Evolutionary conservation across 2,888 invertebrate species (phyloP), one percentile per base, ranked within the genome.

Genomic region (Pyrrhia umbra): DNA sequence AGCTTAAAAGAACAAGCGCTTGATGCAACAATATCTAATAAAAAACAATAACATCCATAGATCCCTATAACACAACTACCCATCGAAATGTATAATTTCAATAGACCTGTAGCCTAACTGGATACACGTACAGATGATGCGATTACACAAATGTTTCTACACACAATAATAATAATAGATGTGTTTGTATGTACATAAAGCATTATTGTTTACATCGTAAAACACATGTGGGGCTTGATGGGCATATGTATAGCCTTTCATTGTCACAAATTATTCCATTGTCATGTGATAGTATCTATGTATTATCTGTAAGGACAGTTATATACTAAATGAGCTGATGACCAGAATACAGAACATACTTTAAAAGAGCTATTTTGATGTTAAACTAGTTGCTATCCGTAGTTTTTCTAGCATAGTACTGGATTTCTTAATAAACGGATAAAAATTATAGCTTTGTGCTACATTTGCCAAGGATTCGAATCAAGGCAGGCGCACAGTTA

Each of bases 261-360:
- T 78, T 84, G 85, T 84, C 67, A 72, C 72, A 68, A 79, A 85
- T 79, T 77, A 84, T 88, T 86, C 86, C 87, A 87, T 85, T 86
- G 86, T 87, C 68, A 70, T 59, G 55, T 68, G 78, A 79, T 77
- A 54, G 50, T 77, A 68, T 70, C 67, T 59, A 25, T 46, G 15
- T 46, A 6, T 69, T 79, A 74, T 77, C 72, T 66, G 51, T 58
- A 60, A 67, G 60, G 57, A 60, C 55, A 71, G 60, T 30, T 50
- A 58, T 72, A 58, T 57, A 43, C 43, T 63, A 60, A 77, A 62
- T 67, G 62, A 66, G 39, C 20, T 42, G 39, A 25, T 60, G 42
- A 55, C 46, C 20, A 71, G 46, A 50, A 52, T 27, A 10, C 8
- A 30, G 47, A 52, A 18, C 40, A 21, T 15, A n/a, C 15, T 54